Conservation (phyloP, 23 tunicate species). For the Phallusia fumigata region DNA sequence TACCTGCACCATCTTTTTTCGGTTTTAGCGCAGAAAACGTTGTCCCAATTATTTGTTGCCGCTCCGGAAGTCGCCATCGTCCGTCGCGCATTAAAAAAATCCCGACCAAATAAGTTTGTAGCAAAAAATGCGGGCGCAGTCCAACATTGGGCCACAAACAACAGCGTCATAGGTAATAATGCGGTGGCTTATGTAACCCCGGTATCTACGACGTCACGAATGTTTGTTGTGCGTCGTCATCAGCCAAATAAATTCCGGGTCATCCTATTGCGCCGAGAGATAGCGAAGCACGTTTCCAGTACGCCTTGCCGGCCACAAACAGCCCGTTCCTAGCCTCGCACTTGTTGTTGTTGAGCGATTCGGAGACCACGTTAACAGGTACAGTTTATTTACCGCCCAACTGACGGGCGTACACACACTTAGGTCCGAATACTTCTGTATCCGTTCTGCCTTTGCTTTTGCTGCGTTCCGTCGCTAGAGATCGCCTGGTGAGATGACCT, state of each 20-base stretch:
- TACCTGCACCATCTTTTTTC: background rate
- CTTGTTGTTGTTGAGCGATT: background rate
- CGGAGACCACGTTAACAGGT: background rate
- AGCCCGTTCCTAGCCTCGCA: background rate
- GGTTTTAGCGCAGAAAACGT: background rate
- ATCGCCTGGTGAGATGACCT: too few relatives aligned
- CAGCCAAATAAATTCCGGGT: background rate
- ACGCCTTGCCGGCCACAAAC: background rate
- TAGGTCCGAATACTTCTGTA: too few relatives aligned
- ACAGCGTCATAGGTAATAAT: background rate
- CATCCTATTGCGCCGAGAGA: too few relatives aligned
- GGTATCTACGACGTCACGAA: background rate
- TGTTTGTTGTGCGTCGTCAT: conserved; percentile 5
- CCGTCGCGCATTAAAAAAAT: conserved; percentile 4
- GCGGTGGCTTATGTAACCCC: background rate
- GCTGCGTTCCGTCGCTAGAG: too few relatives aligned
- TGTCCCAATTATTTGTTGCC: background rate
- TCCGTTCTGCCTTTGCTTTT: too few relatives aligned
- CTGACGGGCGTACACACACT: background rate
- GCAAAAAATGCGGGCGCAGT: background rate
- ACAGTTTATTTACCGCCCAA: background rate
- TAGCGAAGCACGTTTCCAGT: background rate
- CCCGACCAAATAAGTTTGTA: background rate
- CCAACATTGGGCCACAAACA: background rate
- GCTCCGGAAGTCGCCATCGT: background rate